Conservation (phyloP, 2,797 vertebrate genomes). For the Chiroxiphia lanceolata region DNA sequence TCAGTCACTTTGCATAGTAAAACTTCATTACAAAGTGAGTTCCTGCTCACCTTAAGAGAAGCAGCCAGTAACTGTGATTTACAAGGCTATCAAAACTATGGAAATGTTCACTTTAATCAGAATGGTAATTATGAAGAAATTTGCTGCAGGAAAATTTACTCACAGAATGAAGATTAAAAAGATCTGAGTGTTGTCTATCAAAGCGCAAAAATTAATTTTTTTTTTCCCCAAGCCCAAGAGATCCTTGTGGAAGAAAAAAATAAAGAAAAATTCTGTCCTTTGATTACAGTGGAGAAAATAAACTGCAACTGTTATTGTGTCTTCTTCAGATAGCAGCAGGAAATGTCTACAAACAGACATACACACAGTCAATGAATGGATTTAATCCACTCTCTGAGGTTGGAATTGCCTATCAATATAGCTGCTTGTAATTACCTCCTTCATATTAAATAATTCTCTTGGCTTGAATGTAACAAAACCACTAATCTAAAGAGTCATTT, state of each 20-base stretch:
- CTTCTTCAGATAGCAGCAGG: not conserved
- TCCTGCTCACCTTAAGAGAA: slow-evolving; percentile 5
- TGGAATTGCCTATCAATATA: not conserved
- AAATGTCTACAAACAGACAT: not conserved
- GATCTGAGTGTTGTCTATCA: not conserved
- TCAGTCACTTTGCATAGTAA: not conserved
- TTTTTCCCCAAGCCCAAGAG: not conserved
- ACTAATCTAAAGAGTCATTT: not conserved
- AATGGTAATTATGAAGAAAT: slow-evolving; percentile 45
- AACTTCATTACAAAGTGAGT: slow-evolving; percentile 8
- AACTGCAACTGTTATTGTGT: not conserved
- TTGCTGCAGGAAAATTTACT: slow-evolving; percentile 47
- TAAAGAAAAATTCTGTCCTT: not conserved
- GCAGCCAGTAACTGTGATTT: slow-evolving; percentile 14
- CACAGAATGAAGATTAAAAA: slow-evolving; percentile 43
- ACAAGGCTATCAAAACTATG: slow-evolving; percentile 33
- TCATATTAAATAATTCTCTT: not conserved
- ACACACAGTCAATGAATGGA: not conserved
- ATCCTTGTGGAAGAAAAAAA: not conserved
- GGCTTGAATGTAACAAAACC: not conserved
- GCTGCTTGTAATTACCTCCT: not conserved
- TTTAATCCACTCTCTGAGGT: not conserved
- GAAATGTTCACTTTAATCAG: slow-evolving; percentile 43
- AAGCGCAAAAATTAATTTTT: not conserved
- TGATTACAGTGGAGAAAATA: not conserved